Evolutionary conservation across 2,797 vertebrate species (phyloP), one percentile per base, ranked within the genome.

Genomic region (Rhabdomys pumilio): DNA sequence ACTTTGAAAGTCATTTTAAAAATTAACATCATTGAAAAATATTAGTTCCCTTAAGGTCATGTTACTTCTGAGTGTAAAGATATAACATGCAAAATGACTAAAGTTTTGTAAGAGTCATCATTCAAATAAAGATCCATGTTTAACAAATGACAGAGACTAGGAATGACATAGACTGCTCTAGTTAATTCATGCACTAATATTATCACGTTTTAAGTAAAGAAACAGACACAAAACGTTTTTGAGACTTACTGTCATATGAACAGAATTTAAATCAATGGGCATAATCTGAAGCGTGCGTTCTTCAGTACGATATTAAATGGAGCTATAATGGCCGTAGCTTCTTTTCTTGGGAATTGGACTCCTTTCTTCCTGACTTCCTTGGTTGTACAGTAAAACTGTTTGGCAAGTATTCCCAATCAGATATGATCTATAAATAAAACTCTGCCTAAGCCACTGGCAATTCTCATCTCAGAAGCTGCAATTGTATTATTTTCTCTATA

Each of bases 401-500:
- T 77, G 55, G 22, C 44, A 92, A 90, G 61, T 24, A 69, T 69
- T 87, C 90, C 31, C 10, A 89, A 69, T 5, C 44, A 93, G 31
- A 14, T 73, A 26, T 47, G 12, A 55, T 92, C 15, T 87, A 44
- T 77, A 82, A 91, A 57, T 67, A 79, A 0, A 38, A 63, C 20
- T 61, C 22, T 92, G 1, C 17, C 55, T 31, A 89, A 83, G 41
- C 1, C 63, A 90, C 10, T 34, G 47, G 2, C 34, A 94, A 59
- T 41, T 96, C 53, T 96, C 14, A 77, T 79, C 15, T 93, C 38
- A 53, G 89, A 8, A 61, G 80, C 24, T 61, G 31, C 2, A 81
- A 91, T 90, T 12, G 4, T 88, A 91, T 26, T 75, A 41, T 93
- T 97, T 93, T 94, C 53, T 90, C 11, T 61, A 82, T 81, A 63